Base-by-base conservation (phyloP, 2,113 vertebrate species). In the Elephas maximus region DNA sequence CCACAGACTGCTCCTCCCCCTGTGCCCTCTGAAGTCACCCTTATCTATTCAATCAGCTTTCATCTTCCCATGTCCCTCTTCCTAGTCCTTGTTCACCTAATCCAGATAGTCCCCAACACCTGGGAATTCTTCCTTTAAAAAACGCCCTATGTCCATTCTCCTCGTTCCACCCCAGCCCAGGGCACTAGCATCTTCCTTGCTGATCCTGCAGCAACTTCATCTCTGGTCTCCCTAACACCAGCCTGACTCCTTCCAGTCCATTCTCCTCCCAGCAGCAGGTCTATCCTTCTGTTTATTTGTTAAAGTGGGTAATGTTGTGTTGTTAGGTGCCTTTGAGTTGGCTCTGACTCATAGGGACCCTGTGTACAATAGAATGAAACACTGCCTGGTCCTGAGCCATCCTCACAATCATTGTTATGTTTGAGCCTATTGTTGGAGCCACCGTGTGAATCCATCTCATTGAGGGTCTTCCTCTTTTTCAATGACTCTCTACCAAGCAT, bases 241-340 rank as follows among this genome's bases (percentile, higher is more conserved):
- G 12, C 78, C 78, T 88, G 45, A 11, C 48, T 90, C 53, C 21
- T 62, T 84, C 45, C 5, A 24, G 63, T 24, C 45, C 53, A 63
- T 95, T 26, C 44, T 93, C 53, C 71, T 92, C 45, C 51, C 57
- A 65, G 71, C 26, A 90, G 8, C 51, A 44, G 74, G 48, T 8
- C 94, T 71, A 69, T 48, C 41, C 53, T 91, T 91, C 84, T 86
- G 82, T 87, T 94, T 63, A 87, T 63, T 95, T 90, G 45, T 93
- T 92, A 83, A 92, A 94, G 76, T 62, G 24, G 53, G 53, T 57
- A 12, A 14, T 57, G 53, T 8, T 57, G 53, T 57, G 53, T 12
- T 48, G 48, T 57, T 57, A 57, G 53, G 53, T 57, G 53, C 53
- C 53, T 15, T 57, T 57, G 53, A 57, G 53, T 57, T 12, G 53